Conservation (phyloP, 2,113 vertebrate species). For the Ptyas mucosa region DNA sequence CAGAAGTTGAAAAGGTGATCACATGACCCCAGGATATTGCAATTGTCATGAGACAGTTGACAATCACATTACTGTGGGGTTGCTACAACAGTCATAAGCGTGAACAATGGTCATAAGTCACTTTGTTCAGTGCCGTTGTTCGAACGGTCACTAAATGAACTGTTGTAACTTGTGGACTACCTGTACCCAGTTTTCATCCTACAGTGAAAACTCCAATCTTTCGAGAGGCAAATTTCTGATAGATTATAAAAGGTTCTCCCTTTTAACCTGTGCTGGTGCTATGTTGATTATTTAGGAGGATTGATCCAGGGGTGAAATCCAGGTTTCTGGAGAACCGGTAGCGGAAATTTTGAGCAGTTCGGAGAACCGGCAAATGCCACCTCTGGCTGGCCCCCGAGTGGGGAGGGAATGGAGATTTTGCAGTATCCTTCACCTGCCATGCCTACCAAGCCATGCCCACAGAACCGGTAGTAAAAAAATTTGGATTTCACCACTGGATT, state of each 20-base stretch:
- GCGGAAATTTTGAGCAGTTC: too few relatives aligned
- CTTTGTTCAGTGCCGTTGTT: neutral
- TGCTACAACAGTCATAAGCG: neutral
- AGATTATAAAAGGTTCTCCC: neutral
- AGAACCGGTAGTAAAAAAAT: too few relatives aligned
- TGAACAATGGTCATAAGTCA: neutral
- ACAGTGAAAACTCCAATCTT: neutral
- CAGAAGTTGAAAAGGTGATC: neutral
- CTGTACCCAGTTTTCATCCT: neutral
- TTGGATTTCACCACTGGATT: neutral
- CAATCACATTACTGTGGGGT: neutral
- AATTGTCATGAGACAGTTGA: neutral
- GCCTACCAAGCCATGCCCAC: too few relatives aligned
- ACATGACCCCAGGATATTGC: neutral
- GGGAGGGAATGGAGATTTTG: too few relatives aligned
- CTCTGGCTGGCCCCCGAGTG: too few relatives aligned
- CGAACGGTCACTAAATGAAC: neutral
- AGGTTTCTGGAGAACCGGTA: too few relatives aligned
- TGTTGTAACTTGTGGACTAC: neutral
- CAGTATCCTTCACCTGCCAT: too few relatives aligned
- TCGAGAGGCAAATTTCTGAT: neutral
- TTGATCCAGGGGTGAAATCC: neutral
- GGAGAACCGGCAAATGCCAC: too few relatives aligned
- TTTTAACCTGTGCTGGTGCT: neutral
- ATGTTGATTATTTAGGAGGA: neutral